Conservation (phyloP, 2,888 invertebrate species). For the Dusona sp. region DNA sequence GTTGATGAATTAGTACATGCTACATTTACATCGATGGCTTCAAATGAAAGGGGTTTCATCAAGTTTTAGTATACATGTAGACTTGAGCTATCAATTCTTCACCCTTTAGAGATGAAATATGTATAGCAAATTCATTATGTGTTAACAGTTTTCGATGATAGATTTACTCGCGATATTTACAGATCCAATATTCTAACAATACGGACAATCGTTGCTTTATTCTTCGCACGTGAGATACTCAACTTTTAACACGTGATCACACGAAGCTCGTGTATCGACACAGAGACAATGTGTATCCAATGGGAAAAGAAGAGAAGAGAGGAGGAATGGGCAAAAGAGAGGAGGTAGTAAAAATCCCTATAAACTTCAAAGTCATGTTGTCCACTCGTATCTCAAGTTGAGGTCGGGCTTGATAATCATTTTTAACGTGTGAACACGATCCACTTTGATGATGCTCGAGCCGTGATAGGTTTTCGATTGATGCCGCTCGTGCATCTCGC, state of each 20-base stretch:
- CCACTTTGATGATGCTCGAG: slow-evolving; percentile 58
- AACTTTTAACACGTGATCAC: neutral
- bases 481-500: slow-evolving; percentile 17
- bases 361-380: slow-evolving; percentile 23
- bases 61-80: neutral
- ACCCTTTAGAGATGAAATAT: neutral
- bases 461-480: slow-evolving; percentile 63
- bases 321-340: neutral
- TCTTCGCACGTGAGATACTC: neutral
- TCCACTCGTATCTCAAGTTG: slow-evolving; percentile 54
- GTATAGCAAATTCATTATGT: neutral
- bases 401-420: slow-evolving; percentile 65
- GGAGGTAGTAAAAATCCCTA: slow-evolving; percentile 28
- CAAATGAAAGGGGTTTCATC: neutral
- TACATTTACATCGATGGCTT: neutral
- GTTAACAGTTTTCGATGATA: neutral
- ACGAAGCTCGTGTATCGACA: neutral
- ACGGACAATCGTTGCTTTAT: neutral
- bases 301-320: neutral
- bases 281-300: neutral
- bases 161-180: neutral
- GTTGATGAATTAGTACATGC: slow-evolving; percentile 36
- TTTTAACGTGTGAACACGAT: slow-evolving; percentile 57
- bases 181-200: neutral
- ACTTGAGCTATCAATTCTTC: neutral